phyloP scores from a whole-genome alignment of 2,797 vertebrate species.

The Halcyon smyrnensis region DNA sequence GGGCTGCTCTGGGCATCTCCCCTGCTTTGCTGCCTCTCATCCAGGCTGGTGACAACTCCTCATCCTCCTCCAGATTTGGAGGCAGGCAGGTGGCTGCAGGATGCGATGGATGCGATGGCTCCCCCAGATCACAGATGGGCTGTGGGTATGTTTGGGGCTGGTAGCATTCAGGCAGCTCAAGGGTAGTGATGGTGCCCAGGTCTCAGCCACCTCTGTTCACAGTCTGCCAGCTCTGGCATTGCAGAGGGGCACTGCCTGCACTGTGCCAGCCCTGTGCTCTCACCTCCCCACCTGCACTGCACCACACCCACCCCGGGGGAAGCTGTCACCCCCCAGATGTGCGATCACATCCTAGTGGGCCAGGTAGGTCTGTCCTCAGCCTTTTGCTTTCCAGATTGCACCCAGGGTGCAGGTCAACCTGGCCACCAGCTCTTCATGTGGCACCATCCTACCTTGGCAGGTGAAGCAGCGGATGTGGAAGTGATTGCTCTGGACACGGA shows the following conservation, averaged over 20 bases:
- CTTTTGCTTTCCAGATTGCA: not conserved
- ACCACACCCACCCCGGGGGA: not conserved
- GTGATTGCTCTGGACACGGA: slow-evolving; percentile 94
- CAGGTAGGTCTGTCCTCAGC: not conserved
- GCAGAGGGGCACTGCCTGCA: not conserved
- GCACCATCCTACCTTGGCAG: slow-evolving; percentile 89
- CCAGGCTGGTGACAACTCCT: not conserved
- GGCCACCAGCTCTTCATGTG: rapidly evolving
- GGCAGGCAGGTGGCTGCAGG: not conserved
- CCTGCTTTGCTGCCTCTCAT: not conserved
- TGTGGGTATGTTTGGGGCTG: not conserved
- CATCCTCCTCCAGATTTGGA: not conserved
- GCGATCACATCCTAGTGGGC: not conserved
- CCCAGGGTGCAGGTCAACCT: not conserved
- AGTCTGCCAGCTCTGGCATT: not conserved
- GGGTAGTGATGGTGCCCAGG: not conserved
- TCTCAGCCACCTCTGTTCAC: not conserved
- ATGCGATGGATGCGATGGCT: rapidly evolving
- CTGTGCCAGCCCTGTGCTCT: rapidly evolving
- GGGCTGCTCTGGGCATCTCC: not conserved
- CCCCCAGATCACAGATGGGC: not conserved
- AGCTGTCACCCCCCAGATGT: rapidly evolving
- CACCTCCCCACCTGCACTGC: not conserved
- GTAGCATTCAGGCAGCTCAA: not conserved
- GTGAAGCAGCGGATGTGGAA: slow-evolving; percentile 99